Base-by-base conservation (phyloP, 2,113 vertebrate genomes). In the Opisthocomus hoazin region DNA sequence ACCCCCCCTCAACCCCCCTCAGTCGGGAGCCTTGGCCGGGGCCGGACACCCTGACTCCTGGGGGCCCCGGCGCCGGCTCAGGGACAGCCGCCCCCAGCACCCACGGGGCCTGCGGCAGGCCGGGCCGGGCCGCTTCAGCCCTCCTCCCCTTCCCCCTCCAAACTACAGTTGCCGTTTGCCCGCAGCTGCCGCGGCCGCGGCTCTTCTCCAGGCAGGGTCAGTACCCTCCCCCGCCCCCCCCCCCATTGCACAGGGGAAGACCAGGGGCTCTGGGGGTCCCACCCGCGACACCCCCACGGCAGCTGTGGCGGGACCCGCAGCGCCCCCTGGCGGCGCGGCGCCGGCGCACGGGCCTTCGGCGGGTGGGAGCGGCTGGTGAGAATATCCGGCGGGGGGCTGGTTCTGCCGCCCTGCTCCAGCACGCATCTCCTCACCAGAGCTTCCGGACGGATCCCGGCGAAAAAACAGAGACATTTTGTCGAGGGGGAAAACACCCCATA, bases 361-460 rank as follows among this genome's bases (percentile, higher is more conserved):
- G 7, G 24, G n/a, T 4, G 34, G 32, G 14, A 9, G n/a, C 4
- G 6, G 30, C 19, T 11, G 61, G 14, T 18, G 14, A 26, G 16
- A 48, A 36, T 3, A 4, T 11, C 2, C 0, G 7, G 7, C 2
- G 2, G 26, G 29, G 6, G 39, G 8, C 12, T 11, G 37, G 10
- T 5, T 48, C 57, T 30, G 18, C 11, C 7, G 30, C 45, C 53
- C 27, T 10, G 39, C 39, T 17, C 27, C 56, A 36, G 43, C 24
- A 12, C 1, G 7, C 26, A 8, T 11, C 15, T 64, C 22, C 23
- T 50, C 39, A 9, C 1, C 4, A 39, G 11, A 65, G 11, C 30
- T 58, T 23, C n/a, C 34, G n/a, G 37, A 37, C 1, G 9, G n/a
- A 63, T 11, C 16, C 3, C 4, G 7, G 39, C 0, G 7, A 18